Conservation (phyloP, 2,888 invertebrate species). For the Bhutanitis thaidina region DNA sequence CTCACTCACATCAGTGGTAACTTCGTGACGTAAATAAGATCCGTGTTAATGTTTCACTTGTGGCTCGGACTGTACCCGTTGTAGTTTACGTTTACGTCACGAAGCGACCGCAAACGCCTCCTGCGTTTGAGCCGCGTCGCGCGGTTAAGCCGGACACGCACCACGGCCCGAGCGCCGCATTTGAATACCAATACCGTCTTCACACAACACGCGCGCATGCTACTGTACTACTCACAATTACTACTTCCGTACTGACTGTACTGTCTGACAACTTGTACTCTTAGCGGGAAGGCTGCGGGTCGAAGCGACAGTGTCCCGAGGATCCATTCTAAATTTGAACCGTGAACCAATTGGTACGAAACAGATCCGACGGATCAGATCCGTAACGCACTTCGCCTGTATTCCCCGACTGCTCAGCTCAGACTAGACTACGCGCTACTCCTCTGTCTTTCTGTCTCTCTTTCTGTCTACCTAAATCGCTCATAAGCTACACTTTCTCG, state of each 20-base stretch:
- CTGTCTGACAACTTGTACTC: constrained; percentile 68
- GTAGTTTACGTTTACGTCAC: constrained; percentile 9
- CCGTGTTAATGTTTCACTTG: neutral
- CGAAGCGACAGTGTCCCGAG: constrained; percentile 61
- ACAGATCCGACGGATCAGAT: constrained; percentile 62
- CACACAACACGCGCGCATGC: constrained; percentile 79
- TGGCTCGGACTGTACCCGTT: neutral
- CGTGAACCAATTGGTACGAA: constrained; percentile 38
- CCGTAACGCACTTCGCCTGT: constrained; percentile 65
- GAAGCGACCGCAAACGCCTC: constrained; percentile 8
- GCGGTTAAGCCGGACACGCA: constrained; percentile 53
- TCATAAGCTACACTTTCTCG: constrained; percentile 73
- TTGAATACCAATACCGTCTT: constrained; percentile 86
- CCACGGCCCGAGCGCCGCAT: constrained; percentile 81
- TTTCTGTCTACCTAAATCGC: constrained; percentile 73
- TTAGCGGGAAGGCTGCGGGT: constrained; percentile 71
- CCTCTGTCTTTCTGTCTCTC: constrained; percentile 68
- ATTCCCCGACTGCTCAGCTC: constrained; percentile 70
- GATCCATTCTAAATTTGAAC: constrained; percentile 57
- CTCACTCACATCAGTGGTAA: constrained; percentile 23
- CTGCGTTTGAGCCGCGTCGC: constrained; percentile 23
- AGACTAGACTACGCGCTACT: constrained; percentile 73
- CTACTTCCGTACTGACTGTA: constrained; percentile 71
- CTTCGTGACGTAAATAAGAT: constrained; percentile 18
- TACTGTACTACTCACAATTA: constrained; percentile 68